phyloP scores from a whole-genome alignment of 2,113 vertebrate species.

The cat (Felis catus) region F.catus_Fca126_mat1.0 CM031413.1:107137001-107137500 shows the following conservation, averaged over 20 bases:
- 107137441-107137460: not conserved
- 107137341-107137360: not conserved
- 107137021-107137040: not conserved
- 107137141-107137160: not conserved
- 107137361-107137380: not conserved
- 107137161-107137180: not conserved
- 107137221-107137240: not conserved
- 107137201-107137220: not conserved
- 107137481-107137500: not conserved
- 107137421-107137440: not conserved
- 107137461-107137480: not conserved
- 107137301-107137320: not conserved
- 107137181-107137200: not conserved
- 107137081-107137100: not conserved
- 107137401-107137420: not conserved
- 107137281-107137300: not conserved
- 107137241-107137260: not conserved
- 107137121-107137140: not conserved
- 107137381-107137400: not conserved
- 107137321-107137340: not conserved
- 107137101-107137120: not conserved
- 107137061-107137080: not conserved
- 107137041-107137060: not conserved
- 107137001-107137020: not conserved
- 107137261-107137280: not conserved